phyloP scores from a whole-genome alignment of 1,140 invertebrate species.

The Aphelinus certus region DNA sequence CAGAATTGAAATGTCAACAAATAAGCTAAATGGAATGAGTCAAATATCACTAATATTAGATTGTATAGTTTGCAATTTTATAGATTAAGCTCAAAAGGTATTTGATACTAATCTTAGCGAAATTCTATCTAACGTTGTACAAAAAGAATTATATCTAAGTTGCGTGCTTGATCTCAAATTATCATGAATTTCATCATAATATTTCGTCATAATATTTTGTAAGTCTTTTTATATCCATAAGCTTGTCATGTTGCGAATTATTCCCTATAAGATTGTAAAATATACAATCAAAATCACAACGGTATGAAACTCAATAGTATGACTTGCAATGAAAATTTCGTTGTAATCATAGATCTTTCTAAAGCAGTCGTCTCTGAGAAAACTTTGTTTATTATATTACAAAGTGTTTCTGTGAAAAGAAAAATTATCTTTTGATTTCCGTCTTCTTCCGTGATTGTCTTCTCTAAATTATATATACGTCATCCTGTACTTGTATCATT shows the following conservation, averaged over 20 bases:
- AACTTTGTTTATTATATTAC: not conserved
- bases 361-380: slow-evolving; percentile 12
- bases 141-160: not conserved
- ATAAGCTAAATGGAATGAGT: slow-evolving; percentile 9
- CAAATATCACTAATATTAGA: slow-evolving; percentile 11
- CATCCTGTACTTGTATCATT: too few relatives aligned
- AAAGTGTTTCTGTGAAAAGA: slow-evolving; percentile 32
- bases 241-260: not conserved
- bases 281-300: slow-evolving; percentile 12
- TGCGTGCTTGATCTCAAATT: slow-evolving; percentile 32
- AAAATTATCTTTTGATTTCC: slow-evolving; percentile 30
- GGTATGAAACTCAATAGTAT: slow-evolving; percentile 4
- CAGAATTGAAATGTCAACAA: slow-evolving; percentile 1
- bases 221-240: slow-evolving; percentile 7
- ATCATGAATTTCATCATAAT: slow-evolving; percentile 14
- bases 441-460: slow-evolving; percentile 8
- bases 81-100: not conserved
- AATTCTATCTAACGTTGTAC: slow-evolving; percentile 8
- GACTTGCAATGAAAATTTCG: slow-evolving; percentile 11
- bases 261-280: slow-evolving; percentile 14
- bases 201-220: slow-evolving; percentile 12
- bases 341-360: slow-evolving; percentile 28
- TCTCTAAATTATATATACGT: too few relatives aligned
- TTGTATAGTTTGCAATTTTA: slow-evolving; percentile 26
- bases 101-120: not conserved